phyloP scores from a whole-genome alignment of 2,113 vertebrate genomes.

The Cyanistes caeruleus region DNA sequence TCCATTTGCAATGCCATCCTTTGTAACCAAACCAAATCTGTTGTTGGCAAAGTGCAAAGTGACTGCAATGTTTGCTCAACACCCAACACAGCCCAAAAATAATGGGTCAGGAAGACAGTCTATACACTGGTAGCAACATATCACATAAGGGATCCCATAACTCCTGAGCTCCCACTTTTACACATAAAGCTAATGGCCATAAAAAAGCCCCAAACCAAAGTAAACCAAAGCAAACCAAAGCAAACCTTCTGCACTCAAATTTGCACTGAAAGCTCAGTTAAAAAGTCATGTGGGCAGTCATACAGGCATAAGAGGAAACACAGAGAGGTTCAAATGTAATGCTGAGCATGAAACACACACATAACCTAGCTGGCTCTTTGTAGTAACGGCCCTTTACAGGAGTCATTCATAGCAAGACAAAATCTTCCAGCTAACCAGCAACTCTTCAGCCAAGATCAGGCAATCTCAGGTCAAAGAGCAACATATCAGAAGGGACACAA shows the following conservation, averaged over 20 bases:
- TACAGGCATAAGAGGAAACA: neutral
- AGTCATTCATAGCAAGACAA: neutral
- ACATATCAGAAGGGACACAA: rapidly evolving
- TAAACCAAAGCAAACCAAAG: neutral
- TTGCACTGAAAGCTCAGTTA: neutral
- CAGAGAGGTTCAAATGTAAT: neutral
- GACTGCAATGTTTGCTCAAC: neutral
- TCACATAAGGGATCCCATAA: neutral
- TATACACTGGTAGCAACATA: neutral
- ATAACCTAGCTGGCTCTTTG: neutral
- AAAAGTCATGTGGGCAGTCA: neutral
- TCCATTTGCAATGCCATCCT: neutral
- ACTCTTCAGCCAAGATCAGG: neutral
- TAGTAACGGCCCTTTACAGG: neutral
- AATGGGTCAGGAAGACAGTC: neutral
- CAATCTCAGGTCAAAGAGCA: neutral
- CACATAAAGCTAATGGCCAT: neutral
- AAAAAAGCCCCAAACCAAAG: neutral
- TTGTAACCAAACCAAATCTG: neutral
- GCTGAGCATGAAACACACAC: neutral
- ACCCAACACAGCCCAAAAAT: neutral
- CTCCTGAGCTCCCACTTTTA: neutral
- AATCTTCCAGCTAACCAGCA: neutral
- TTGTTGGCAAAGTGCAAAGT: neutral
- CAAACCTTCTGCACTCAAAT: neutral